These are phyloP conservation scores for Microhierax caerulescens DNA, from an alignment of 2,797 vertebrate genomes.

Conservation along the genomic window DNA sequence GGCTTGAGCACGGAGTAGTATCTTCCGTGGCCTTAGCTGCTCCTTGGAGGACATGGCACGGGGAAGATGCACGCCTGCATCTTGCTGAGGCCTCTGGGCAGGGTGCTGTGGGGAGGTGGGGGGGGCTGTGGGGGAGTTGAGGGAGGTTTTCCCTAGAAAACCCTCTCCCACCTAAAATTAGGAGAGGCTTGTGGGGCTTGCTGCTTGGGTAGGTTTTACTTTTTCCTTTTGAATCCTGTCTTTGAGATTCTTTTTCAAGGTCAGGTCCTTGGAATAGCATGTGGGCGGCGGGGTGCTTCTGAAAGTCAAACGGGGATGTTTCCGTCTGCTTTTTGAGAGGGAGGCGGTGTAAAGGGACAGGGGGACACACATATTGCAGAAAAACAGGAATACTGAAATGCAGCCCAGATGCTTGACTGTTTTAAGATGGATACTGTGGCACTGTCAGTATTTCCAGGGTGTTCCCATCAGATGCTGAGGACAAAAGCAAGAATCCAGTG, in stretches of 20 bases:
- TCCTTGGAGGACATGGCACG: not conserved
- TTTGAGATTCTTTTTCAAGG: constrained; percentile 8
- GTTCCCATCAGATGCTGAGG: not conserved
- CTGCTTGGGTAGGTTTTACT: fast-evolving
- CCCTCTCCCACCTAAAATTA: not conserved
- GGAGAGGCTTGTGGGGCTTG: not conserved
- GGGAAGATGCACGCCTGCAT: not conserved
- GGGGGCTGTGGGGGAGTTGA: fast-evolving
- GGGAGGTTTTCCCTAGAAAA: not conserved
- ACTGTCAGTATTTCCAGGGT: not conserved
- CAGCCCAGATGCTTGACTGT: not conserved
- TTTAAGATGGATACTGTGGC: not conserved
- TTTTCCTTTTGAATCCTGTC: not conserved
- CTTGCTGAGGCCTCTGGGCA: not conserved
- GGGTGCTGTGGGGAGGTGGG: fast-evolving
- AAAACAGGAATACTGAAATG: not conserved
- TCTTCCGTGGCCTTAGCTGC: not conserved
- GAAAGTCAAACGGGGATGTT: not conserved
- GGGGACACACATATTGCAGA: not conserved
- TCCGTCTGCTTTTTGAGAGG: not conserved
- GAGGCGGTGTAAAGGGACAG: not conserved
- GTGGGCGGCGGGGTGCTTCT: not conserved
- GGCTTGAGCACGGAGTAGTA: fast-evolving
- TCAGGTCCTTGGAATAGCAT: not conserved
- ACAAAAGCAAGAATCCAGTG: constrained; percentile 44